Evolutionary conservation across 2,797 vertebrate genomes (phyloP), one percentile per base, ranked within the genome.

Genomic region (Danionella dracula): DNA sequence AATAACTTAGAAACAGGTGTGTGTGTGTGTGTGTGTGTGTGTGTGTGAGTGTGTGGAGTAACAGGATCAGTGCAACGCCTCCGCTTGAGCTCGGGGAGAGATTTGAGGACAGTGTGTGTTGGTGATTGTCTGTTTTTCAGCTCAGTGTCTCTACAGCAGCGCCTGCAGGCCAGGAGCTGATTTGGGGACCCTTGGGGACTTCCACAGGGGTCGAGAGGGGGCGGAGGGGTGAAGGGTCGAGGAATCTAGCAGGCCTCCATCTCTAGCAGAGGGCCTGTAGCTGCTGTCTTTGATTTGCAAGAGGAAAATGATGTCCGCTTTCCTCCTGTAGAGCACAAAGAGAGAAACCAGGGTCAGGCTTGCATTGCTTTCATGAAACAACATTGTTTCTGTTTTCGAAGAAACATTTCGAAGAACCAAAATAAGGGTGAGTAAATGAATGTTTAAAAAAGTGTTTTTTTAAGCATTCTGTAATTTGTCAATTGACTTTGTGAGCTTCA

Each of bases 221-320:
- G 73, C 70, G 75, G 75, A 63, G 56, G 58, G 68, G 68, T 56
- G 66, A 85, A 79, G 89, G 90, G 90, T 87, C 77, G 71, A 84
- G 79, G 81, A 84, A 89, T 90, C 94, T 93, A 98, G 83, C 95
- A 98, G 90, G 96, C 94, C 92, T 98, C 94, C 96, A 95, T 98
- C 90, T 97, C 94, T 77, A 97, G 91, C 85, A 95, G 92, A 85
- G 94, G 92, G 86, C 93, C 95, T 75, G 93, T 89, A 89, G 93
- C 88, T 78, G 93, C 92, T 81, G 95, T 90, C 92, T 96, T 98
- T 77, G 92, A 90, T 93, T 95, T 97, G 91, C 93, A 96, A 65
- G 93, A 93, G 78, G 95, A 93, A 90, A 97, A 96, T 75, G 88
- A 80, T 76, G 87, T 94, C 84, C 92, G 89, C 84, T 99, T 98